Evolutionary conservation across 2,797 vertebrate genomes (phyloP).

Genomic region (Chrysocyon brachyurus): DNA sequence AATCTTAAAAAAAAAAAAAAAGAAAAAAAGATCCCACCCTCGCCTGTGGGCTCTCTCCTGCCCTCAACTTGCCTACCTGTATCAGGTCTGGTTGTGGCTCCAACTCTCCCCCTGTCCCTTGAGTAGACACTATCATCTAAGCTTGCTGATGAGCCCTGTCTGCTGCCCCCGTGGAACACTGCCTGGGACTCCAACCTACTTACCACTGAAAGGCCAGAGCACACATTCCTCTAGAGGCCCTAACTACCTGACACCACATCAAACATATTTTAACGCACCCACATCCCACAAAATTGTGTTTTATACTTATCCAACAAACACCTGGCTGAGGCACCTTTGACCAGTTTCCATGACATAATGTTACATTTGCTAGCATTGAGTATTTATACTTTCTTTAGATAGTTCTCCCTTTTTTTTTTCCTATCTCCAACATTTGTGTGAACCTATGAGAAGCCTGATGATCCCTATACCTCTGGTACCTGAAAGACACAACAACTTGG

Average conservation of each 20-base stretch:
- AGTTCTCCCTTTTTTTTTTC: constrained; percentile 16
- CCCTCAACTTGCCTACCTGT: neutral
- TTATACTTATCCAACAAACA: neutral
- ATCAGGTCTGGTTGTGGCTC: neutral
- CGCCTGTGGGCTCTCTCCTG: neutral
- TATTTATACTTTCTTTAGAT: neutral
- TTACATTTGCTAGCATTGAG: neutral
- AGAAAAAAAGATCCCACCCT: too few species aligned
- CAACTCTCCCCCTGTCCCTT: neutral
- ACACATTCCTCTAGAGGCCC: neutral
- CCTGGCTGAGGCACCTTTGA: neutral
- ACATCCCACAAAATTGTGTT: neutral
- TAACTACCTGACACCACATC: neutral
- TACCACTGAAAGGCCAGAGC: neutral
- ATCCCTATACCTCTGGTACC: neutral
- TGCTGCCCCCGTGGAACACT: neutral
- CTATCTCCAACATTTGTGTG: neutral
- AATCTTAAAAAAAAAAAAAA: too few species aligned
- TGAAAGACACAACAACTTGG: neutral
- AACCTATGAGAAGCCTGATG: neutral
- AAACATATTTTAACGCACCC: neutral
- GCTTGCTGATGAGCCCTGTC: neutral
- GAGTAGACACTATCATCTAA: neutral
- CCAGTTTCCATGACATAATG: neutral
- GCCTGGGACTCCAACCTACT: neutral